phyloP scores from a whole-genome alignment of 2,888 invertebrate genomes.

The Leptopilina drosophilae region DNA sequence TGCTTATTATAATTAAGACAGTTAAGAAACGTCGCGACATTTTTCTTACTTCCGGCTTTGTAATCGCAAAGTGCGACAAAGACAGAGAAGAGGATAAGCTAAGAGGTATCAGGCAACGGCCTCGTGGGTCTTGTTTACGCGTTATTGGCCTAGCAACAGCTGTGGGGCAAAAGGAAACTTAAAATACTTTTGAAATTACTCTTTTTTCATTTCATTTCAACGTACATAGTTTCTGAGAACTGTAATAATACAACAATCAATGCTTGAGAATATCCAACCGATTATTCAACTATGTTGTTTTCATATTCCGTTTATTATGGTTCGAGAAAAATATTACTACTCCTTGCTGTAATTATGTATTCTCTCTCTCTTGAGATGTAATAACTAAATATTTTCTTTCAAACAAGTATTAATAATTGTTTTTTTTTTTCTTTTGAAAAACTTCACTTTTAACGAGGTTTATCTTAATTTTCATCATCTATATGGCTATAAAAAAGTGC shows the following conservation, averaged over 20 bases:
- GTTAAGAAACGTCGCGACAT: constrained; percentile 18
- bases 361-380: no score
- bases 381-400: no score
- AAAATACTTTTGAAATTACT: constrained; percentile 16
- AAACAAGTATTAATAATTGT: no score
- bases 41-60: constrained; percentile 26
- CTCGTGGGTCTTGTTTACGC: constrained; percentile 62
- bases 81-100: constrained; percentile 50
- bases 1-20: neutral
- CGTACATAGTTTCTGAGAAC: neutral
- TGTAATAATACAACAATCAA: constrained; percentile 4
- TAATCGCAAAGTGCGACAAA: constrained; percentile 45
- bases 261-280: constrained; percentile 48
- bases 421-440: no score
- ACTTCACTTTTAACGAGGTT: no score
- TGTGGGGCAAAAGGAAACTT: constrained; percentile 65
- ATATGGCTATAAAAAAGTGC: neutral
- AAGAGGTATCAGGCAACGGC: constrained; percentile 47
- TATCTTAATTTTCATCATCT: neutral
- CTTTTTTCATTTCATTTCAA: constrained; percentile 16
- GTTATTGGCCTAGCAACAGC: constrained; percentile 71
- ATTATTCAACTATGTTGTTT: constrained; percentile 21
- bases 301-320: neutral
- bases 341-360: no score
- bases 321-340: no score